Percentiles rank a stretch among this genome's conserved stretches.
phyloP scores from a whole-genome alignment of 2,113 vertebrate species.

The Bothrops jararaca region DNA sequence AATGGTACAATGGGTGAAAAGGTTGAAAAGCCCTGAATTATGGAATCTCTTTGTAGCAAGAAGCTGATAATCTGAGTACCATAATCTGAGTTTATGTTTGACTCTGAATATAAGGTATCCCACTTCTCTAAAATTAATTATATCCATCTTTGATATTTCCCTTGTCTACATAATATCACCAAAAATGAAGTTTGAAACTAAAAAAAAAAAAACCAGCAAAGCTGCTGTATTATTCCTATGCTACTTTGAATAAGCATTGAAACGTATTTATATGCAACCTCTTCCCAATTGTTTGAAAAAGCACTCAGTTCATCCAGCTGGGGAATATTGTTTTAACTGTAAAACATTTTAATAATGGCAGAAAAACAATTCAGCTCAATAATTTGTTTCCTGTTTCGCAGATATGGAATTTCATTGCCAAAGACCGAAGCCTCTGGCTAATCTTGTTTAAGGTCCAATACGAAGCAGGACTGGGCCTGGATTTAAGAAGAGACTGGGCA shows the following conservation, averaged over 20 bases:
- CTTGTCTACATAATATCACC: not conserved
- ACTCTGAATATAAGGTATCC: not conserved
- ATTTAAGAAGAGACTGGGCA: too few relatives aligned
- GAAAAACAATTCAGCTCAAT: too few relatives aligned
- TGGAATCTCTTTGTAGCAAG: not conserved
- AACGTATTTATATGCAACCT: not conserved
- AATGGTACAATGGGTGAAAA: too few relatives aligned
- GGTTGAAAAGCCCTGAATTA: not conserved
- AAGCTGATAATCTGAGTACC: not conserved
- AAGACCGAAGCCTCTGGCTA: not conserved
- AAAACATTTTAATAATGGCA: too few relatives aligned
- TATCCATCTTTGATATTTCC: not conserved
- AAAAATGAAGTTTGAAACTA: not conserved
- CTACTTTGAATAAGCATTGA: not conserved
- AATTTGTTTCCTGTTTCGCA: too few relatives aligned
- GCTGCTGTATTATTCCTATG: not conserved
- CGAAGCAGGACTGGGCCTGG: not conserved
- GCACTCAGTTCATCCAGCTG: not conserved
- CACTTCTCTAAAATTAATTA: not conserved
- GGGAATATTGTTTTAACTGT: not conserved
- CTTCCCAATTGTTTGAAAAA: not conserved
- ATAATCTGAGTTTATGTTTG: not conserved
- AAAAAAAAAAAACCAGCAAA: not conserved
- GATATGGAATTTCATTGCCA: too few relatives aligned
- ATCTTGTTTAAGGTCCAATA: not conserved